Percentiles rank a stretch among this genome's conserved stretches.
Evolutionary conservation across 2,113 vertebrate species (phyloP).

Genomic region (Sinocyclocheilus grahami): DNA sequence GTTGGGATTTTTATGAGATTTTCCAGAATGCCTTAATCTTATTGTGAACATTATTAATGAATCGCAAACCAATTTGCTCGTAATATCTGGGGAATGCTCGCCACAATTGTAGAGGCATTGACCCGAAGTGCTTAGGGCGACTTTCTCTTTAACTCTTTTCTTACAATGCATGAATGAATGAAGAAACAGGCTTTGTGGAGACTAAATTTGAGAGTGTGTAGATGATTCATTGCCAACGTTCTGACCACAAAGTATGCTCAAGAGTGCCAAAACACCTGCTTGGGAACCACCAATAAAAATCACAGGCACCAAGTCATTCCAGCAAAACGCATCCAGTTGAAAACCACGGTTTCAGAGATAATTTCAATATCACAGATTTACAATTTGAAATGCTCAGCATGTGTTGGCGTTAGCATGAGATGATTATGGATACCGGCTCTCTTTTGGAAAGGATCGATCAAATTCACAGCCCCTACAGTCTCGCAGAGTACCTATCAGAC

Average conservation of each 20-base stretch:
- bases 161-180: conserved; percentile 37
- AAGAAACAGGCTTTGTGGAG: conserved; percentile 49
- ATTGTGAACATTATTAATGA: conserved; percentile 89
- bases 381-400: conserved; percentile 10
- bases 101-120: conserved; percentile 72
- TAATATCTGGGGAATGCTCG: conserved; percentile 80
- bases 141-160: conserved; percentile 28
- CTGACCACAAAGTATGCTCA: neutral
- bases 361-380: conserved; percentile 16
- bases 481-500: conserved; percentile 50
- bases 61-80: conserved; percentile 85
- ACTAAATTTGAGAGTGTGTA: conserved; percentile 56
- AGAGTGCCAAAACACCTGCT: conserved; percentile 5
- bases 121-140: conserved; percentile 56
- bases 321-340: neutral
- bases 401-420: conserved; percentile 19
- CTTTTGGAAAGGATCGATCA: conserved; percentile 54
- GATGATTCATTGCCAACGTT: neutral
- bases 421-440: conserved; percentile 20
- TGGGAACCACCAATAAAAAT: neutral
- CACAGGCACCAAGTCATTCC: neutral
- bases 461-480: conserved; percentile 28
- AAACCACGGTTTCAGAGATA: neutral
- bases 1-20: conserved; percentile 81
- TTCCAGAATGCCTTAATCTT: conserved; percentile 83